A percentile compares a stretch with the other conserved stretches of the same genome.
phyloP scores from a whole-genome alignment of 92 coral and sea anemone species.

The Montipora capitata region DNA sequence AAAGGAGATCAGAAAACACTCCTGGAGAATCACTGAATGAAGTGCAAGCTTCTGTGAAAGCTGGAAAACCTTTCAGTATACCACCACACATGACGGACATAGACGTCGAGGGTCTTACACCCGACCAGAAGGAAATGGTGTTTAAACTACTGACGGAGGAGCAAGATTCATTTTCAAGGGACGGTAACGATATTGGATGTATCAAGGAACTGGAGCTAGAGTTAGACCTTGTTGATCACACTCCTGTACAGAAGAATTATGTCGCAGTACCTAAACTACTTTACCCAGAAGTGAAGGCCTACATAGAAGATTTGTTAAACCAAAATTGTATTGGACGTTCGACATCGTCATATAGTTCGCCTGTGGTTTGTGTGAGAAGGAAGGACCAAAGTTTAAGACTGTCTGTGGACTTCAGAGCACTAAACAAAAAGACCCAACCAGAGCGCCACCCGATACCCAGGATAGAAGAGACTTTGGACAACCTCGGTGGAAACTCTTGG shows the following conservation, averaged over 20 bases:
- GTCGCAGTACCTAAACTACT: slow-evolving; percentile 54
- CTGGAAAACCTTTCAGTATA: not conserved
- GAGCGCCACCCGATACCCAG: slow-evolving; percentile 70
- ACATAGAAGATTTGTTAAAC: slow-evolving; percentile 64
- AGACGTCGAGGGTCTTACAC: too few relatives aligned
- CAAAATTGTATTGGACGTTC: slow-evolving; percentile 49
- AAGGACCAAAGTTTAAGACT: slow-evolving; percentile 45
- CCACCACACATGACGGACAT: not conserved
- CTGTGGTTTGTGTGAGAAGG: slow-evolving; percentile 51
- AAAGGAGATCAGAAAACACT: too few relatives aligned
- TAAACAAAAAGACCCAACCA: slow-evolving; percentile 59
- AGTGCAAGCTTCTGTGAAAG: too few relatives aligned
- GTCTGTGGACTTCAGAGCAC: slow-evolving; percentile 66
- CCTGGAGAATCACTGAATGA: not conserved
- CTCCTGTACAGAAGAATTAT: slow-evolving; percentile 61
- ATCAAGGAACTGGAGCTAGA: slow-evolving; percentile 19
- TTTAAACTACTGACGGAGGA: not conserved
- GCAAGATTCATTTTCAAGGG: too few relatives aligned
- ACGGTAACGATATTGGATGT: not conserved
- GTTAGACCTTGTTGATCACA: too few relatives aligned
- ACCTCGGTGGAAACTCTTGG: slow-evolving; percentile 73
- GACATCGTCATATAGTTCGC: slow-evolving; percentile 43
- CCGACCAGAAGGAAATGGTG: not conserved
- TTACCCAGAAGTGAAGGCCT: slow-evolving; percentile 65
- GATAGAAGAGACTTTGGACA: slow-evolving; percentile 63